Evolutionary conservation across 2,797 vertebrate species (phyloP).

Genomic region (Psittacula derbiana): DNA sequence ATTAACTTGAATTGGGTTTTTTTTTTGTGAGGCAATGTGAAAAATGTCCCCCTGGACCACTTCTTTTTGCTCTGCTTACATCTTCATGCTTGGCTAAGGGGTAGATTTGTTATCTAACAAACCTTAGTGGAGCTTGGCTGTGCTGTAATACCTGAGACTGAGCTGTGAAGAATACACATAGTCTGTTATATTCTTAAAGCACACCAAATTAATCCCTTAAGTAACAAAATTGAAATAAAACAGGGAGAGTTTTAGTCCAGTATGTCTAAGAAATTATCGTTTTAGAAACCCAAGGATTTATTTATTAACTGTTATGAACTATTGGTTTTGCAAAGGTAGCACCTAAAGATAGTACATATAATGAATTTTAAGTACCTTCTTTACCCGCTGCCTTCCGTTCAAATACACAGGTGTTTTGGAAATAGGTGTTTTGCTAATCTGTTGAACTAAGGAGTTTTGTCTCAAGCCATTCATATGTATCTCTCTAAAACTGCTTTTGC

Average conservation of each 20-base stretch:
- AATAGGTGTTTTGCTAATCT: neutral
- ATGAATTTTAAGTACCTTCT: neutral
- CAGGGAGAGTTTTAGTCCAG: neutral
- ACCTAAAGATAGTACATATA: neutral
- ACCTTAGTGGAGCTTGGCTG: neutral
- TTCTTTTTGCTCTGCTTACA: constrained; percentile 10
- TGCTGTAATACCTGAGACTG: neutral
- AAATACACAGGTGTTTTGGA: neutral
- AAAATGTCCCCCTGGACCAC: neutral
- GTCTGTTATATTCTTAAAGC: neutral
- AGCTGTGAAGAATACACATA: neutral
- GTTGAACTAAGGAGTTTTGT: neutral
- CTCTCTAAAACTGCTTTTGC: neutral
- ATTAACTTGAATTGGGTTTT: neutral
- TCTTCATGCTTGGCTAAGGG: neutral
- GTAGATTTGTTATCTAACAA: constrained; percentile 5
- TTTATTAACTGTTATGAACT: neutral
- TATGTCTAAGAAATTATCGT: neutral
- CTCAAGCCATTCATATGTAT: neutral
- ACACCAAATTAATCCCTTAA: neutral
- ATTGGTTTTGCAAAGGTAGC: neutral
- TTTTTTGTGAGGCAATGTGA: neutral
- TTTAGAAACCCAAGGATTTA: neutral
- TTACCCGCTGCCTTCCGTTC: neutral
- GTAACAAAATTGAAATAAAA: neutral